These are phyloP conservation scores for Meandrina meandrites DNA, from an alignment of 92 coral and sea anemone species.

Conservation along the genomic window DNA sequence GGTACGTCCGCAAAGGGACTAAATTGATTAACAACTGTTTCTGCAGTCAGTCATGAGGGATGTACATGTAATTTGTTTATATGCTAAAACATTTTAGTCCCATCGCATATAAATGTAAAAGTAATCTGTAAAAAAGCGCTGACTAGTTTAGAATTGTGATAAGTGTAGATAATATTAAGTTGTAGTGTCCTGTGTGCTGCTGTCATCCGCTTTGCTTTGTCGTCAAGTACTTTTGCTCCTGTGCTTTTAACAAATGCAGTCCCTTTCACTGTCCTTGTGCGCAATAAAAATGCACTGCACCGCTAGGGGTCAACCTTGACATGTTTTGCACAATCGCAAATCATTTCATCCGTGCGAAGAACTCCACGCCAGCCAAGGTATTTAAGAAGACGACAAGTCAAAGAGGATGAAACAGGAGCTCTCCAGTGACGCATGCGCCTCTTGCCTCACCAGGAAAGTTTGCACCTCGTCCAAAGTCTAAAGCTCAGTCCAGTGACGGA, in stretches of 20 bases:
- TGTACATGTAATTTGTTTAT: no score
- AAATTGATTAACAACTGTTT: no score
- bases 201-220: conserved; percentile 43
- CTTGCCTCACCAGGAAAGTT: conserved; percentile 64
- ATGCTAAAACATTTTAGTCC: no score
- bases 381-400: conserved; percentile 41
- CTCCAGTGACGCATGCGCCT: conserved; percentile 51
- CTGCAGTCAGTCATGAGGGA: no score
- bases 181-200: conserved; percentile 19
- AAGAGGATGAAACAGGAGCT: conserved; percentile 45
- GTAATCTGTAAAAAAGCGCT: neutral
- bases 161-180: no score
- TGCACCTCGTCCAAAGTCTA: conserved; percentile 71
- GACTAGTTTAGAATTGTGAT: neutral
- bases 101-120: no score
- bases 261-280: neutral
- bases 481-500: conserved; percentile 62
- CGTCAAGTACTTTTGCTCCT: conserved; percentile 14
- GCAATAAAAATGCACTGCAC: neutral
- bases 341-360: neutral
- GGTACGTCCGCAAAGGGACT: no score
- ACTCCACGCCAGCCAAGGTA: neutral
- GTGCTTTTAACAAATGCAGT: neutral
- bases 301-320: neutral
- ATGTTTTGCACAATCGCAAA: neutral